Conservation (phyloP, 2,113 vertebrate genomes). For the Ameiurus melas region DNA sequence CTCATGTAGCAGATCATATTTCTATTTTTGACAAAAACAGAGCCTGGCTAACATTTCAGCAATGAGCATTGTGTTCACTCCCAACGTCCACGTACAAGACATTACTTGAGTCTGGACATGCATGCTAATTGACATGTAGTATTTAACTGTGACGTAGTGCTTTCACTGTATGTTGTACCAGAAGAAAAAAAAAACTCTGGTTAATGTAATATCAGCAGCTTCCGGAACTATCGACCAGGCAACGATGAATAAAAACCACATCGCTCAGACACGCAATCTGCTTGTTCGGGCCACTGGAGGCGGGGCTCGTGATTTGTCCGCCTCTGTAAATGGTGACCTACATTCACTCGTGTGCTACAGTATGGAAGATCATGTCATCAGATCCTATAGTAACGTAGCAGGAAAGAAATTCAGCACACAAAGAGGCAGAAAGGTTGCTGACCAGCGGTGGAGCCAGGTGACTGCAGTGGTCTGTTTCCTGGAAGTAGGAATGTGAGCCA, state of each 20-base stretch:
- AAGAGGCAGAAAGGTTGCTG: conserved; percentile 42
- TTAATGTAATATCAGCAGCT: neutral
- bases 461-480: conserved; percentile 32
- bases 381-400: neutral
- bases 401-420: neutral
- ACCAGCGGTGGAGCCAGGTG: conserved; percentile 23
- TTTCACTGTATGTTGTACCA: neutral
- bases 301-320: neutral
- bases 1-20: neutral
- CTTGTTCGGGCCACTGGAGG: neutral
- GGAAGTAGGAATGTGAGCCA: conserved; percentile 56
- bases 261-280: neutral
- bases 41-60: neutral
- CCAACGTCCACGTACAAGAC: neutral
- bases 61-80: neutral
- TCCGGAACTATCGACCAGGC: neutral
- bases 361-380: neutral
- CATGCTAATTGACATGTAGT: neutral
- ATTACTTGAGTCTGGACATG: neutral
- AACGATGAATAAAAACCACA: conserved; percentile 14
- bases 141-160: neutral
- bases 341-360: neutral
- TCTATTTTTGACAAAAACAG: neutral
- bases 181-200: neutral
- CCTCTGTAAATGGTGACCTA: neutral